Conservation (phyloP, 2,888 invertebrate species). For the Eudemis profundana region DNA sequence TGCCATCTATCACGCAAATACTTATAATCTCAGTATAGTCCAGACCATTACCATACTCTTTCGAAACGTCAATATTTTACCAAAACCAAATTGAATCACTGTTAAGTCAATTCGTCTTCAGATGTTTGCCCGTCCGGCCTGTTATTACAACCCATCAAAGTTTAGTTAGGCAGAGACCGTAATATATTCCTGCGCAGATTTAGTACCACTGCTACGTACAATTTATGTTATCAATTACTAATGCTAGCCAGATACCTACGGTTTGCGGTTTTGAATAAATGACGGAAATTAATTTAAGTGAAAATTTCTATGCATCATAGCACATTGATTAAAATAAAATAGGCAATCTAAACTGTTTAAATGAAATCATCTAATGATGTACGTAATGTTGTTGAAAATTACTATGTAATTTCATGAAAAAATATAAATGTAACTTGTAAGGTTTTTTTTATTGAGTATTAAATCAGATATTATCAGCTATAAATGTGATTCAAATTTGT, state of each 20-base stretch:
- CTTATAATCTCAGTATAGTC: no score
- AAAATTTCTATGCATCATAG: neutral
- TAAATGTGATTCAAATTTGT: no score
- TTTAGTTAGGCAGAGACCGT: constrained; percentile 15
- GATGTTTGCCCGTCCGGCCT: neutral
- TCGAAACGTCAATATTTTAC: neutral
- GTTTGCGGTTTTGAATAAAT: neutral
- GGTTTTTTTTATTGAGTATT: no score
- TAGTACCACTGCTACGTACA: neutral
- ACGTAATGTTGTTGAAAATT: no score
- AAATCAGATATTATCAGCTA: no score
- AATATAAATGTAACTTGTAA: no score
- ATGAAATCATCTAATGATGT: no score
- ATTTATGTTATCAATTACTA: constrained; percentile 12
- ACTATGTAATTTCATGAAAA: no score
- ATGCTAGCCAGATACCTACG: constrained; percentile 2
- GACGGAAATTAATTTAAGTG: neutral
- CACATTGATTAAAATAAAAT: no score
- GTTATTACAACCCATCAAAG: constrained; percentile 25
- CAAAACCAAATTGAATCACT: neutral
- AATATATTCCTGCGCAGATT: constrained; percentile 14
- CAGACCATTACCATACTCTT: no score
- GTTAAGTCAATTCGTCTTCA: neutral
- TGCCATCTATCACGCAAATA: no score
- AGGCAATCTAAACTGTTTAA: no score